Base-by-base conservation (phyloP, 2,113 vertebrate species). In the Sphaerodactylus townsendi region DNA sequence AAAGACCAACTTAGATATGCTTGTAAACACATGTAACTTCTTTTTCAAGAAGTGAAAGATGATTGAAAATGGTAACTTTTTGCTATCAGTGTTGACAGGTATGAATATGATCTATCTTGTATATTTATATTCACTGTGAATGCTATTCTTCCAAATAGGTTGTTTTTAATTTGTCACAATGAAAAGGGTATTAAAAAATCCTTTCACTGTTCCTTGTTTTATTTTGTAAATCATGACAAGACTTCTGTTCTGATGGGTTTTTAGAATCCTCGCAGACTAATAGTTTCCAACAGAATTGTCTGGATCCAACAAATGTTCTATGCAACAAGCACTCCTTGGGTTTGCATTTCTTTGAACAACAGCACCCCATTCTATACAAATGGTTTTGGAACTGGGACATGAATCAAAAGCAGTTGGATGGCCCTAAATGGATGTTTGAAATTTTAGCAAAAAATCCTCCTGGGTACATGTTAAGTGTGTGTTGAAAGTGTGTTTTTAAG, bases 11-110 rank as follows among this genome's bases (percentile, higher is more conserved):
- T 15, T 37, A 39, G 39, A 37, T 73, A n/a, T 23, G 11, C 33
- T 25, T 39, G 50, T 88, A 84, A 0, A 39, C 48, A 33, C 85
- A 80, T 92, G 87, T 78, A 90, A 81, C 88, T 93, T 89, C 44
- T 90, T 78, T 79, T 89, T 90, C 37, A 85, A 79, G 50, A 88
- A 79, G 41, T 19, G 65, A 88, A 59, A 75, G 69, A 48, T 25
- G 3, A 71, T 30, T 48, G 79, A 74, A 59, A 68, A 71, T 59
- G 28, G 14, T 76, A 28, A 19, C 10, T 65, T 35, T 76, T 82
- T 7, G 81, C 33, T 0, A 0, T 79, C 30, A 77, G 88, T 91
- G 93, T 76, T 74, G 91, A 84, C 56, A 79, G 72, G 88, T 85
- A 81, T 86, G 89, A 73, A 87, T 85, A 81, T 86, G 89, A 73